phyloP scores from a whole-genome alignment of 2,888 invertebrate species.

The Scelioninae gen. 2 region DNA sequence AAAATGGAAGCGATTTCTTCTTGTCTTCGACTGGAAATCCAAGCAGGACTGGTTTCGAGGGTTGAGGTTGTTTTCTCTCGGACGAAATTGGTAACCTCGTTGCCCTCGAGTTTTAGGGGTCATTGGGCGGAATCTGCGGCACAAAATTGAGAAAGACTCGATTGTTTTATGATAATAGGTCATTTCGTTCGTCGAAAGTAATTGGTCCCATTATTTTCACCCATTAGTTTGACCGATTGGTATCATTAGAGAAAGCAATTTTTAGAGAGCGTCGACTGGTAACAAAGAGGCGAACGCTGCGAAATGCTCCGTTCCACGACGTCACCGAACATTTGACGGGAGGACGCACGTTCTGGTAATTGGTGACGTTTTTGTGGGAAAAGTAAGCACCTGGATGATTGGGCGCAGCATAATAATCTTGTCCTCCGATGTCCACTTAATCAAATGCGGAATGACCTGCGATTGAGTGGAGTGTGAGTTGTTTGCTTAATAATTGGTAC shows the following conservation, averaged over 20 bases:
- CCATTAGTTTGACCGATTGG: constrained; percentile 15
- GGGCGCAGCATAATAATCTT: not conserved
- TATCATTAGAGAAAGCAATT: constrained; percentile 33
- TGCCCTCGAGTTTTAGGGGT: not conserved
- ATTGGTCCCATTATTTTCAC: constrained; percentile 25
- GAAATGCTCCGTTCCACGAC: not conserved
- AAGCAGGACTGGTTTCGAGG: not conserved
- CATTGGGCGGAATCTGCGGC: not conserved
- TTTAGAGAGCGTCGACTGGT: constrained; percentile 6
- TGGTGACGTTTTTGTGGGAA: not conserved
- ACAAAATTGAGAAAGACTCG: not conserved
- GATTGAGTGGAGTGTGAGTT: not conserved
- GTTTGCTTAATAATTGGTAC: constrained; percentile 22
- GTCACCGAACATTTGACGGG: not conserved
- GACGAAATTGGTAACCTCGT: not conserved
- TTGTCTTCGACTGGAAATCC: constrained; percentile 1
- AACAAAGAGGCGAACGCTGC: not conserved
- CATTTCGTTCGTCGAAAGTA: constrained; percentile 16
- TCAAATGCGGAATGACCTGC: not conserved
- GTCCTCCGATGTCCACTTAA: not conserved
- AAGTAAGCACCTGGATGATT: not conserved
- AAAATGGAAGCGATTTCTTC: constrained; percentile 10
- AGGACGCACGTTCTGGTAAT: not conserved
- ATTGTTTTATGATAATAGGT: not conserved
- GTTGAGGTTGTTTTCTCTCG: not conserved